Conservation (phyloP, 2,113 vertebrate genomes). For the Toxostoma redivivum region DNA sequence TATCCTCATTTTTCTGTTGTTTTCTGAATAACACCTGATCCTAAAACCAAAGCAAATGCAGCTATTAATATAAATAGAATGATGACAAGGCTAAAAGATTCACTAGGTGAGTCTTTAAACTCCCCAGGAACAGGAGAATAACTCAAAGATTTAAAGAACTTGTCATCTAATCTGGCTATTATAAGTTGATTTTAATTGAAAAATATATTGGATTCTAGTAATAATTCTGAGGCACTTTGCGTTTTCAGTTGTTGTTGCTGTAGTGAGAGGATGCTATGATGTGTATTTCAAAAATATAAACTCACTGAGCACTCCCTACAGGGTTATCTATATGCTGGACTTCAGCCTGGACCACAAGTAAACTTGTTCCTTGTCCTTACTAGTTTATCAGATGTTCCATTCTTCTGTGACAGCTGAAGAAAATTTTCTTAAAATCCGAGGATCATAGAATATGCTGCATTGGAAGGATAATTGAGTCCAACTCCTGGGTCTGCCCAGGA, state of each 20-base stretch:
- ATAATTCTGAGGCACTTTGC: not conserved
- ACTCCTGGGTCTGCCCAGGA: not conserved
- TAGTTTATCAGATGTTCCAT: not conserved
- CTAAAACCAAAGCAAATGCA: not conserved
- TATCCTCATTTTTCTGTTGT: not conserved
- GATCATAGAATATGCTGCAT: not conserved
- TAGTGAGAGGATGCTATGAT: not conserved
- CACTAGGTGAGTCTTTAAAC: not conserved
- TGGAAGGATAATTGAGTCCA: not conserved
- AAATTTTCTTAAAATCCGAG: not conserved
- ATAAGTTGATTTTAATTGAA: not conserved
- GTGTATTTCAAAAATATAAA: not conserved
- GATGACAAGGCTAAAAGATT: not conserved
- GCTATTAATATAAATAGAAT: not conserved
- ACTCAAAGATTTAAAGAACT: not conserved
- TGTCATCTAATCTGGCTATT: not conserved
- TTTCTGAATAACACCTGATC: not conserved
- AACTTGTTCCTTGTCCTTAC: not conserved
- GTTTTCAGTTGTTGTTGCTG: not conserved
- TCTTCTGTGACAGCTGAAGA: not conserved
- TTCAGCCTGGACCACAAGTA: not conserved
- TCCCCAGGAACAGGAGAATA: not conserved
- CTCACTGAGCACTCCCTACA: accelerated
- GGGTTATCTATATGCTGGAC: not conserved
- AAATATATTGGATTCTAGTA: not conserved